phyloP scores from a whole-genome alignment of 2,113 vertebrate genomes.

The Halichoeres trimaculatus region DNA sequence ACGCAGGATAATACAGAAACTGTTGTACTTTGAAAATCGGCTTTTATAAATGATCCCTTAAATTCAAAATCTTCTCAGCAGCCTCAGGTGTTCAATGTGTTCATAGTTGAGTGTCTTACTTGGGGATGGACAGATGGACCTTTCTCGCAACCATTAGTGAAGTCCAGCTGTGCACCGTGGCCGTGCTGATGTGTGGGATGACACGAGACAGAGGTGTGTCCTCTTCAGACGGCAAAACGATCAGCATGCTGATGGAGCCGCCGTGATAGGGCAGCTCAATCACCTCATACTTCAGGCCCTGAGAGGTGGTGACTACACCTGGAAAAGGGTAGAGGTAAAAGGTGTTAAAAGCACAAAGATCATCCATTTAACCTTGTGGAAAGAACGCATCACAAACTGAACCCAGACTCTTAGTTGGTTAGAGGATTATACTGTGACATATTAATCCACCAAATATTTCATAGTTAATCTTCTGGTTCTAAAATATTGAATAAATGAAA shows the following conservation, averaged over 20 bases:
- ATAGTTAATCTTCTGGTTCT: too few relatives aligned
- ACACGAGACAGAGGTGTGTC: conserved; percentile 85
- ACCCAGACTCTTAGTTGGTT: too few relatives aligned
- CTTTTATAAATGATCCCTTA: too few relatives aligned
- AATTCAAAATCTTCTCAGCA: too few relatives aligned
- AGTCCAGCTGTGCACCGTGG: conserved; percentile 91
- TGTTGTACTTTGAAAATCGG: too few relatives aligned
- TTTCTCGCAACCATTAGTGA: conserved; percentile 87
- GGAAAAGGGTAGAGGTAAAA: not conserved
- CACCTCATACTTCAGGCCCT: conserved; percentile 89
- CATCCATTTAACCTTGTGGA: too few relatives aligned
- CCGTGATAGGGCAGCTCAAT: conserved; percentile 95
- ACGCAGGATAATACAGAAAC: too few relatives aligned
- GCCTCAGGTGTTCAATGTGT: not conserved
- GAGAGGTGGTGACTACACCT: conserved; percentile 90
- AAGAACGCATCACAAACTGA: too few relatives aligned
- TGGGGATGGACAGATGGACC: conserved; percentile 91
- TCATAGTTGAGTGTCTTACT: conserved; percentile 79
- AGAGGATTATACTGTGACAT: too few relatives aligned
- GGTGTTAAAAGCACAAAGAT: not conserved
- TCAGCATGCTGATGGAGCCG: conserved; percentile 92
- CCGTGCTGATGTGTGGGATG: conserved; percentile 91
- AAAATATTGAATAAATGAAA: too few relatives aligned
- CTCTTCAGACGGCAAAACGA: conserved; percentile 87
- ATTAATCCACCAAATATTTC: too few relatives aligned